Evolutionary conservation across 1,140 invertebrate species (phyloP), one percentile per base, ranked within the genome.

Genomic region (Caenorhabditis tropicalis): DNA sequence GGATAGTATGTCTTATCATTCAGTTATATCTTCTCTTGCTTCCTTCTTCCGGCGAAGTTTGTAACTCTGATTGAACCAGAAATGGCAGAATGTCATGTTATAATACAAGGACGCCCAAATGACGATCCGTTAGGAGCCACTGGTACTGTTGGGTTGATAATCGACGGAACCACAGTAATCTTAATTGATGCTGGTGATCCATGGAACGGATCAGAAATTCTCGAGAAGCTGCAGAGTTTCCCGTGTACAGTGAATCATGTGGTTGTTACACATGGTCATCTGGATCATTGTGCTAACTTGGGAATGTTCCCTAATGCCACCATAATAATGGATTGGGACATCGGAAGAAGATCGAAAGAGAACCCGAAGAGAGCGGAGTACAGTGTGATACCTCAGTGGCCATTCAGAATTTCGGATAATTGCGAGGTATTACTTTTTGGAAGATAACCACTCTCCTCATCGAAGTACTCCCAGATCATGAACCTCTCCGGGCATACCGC

Each of bases 271-370:
- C 65, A 74, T 74, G 65, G 65, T 43, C 65, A 74, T 43, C 24
- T 74, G 36, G 65, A 74, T 43, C 65, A 74, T 74, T 74, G 65
- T 74, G 65, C 65, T 6, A 74, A 74, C n/a, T 12, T 74, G 21
- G 65, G 65, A 10, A 3, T 74, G 2, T 74, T 74, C 24, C 65
- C 27, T n/a, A 29, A 74, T 10, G 65, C 65, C 7, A 43, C 65
- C 15, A n/a, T 74, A 10, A 43, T 74, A 1, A 74, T 74, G 65
- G 65, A 74, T 24, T 74, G 65, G 65, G 65, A 74, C 43, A 12
- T 74, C 16, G 65, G 65, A 1, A 74, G n/a, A 19, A 74, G 15
- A n/a, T 39, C 19, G 16, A 46, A 31, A 15, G 65, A 36, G 15
- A 31, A 58, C 9, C 24, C 21, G n/a, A 58, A 31, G 33, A 74